These are phyloP conservation scores for Steinernema feltiae DNA, from an alignment of 1,140 invertebrate species.

Conservation along the genomic window DNA sequence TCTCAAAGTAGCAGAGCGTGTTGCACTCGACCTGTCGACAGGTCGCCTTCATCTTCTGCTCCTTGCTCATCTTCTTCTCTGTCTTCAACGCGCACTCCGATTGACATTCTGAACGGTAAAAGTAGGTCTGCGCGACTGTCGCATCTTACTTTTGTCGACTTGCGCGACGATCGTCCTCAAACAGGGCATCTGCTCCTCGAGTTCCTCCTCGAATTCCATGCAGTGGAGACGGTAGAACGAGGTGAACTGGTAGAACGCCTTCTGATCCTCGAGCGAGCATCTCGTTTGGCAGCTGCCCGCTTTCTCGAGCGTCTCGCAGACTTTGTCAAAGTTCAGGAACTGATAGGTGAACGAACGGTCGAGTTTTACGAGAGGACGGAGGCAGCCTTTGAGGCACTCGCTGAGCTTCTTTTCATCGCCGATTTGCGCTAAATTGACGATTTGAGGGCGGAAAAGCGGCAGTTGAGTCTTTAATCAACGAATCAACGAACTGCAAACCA, in stretches of 20 bases:
- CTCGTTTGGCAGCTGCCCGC: not conserved
- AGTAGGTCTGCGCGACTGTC: not conserved
- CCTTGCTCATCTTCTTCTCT: not conserved
- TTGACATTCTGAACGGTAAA: not conserved
- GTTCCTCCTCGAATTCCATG: conserved; percentile 1
- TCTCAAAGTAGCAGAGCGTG: not conserved
- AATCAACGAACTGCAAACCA: not conserved
- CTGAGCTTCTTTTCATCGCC: not conserved
- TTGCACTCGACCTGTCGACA: not conserved
- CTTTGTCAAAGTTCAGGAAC: conserved; percentile 6
- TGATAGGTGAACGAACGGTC: conserved; percentile 6
- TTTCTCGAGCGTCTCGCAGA: not conserved
- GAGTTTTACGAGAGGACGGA: not conserved
- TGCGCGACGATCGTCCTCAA: not conserved
- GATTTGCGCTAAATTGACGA: not conserved
- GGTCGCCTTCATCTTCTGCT: not conserved
- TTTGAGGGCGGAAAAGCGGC: not conserved
- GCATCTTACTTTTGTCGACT: not conserved
- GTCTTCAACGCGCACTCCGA: not conserved
- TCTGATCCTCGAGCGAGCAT: not conserved
- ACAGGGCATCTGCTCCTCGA: not conserved
- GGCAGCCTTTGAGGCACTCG: not conserved
- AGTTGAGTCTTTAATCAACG: not conserved
- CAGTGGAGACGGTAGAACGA: not conserved
- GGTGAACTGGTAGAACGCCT: conserved; percentile 8